Conservation (phyloP, 2,888 invertebrate genomes). For the Bugulina stolonifera region DNA sequence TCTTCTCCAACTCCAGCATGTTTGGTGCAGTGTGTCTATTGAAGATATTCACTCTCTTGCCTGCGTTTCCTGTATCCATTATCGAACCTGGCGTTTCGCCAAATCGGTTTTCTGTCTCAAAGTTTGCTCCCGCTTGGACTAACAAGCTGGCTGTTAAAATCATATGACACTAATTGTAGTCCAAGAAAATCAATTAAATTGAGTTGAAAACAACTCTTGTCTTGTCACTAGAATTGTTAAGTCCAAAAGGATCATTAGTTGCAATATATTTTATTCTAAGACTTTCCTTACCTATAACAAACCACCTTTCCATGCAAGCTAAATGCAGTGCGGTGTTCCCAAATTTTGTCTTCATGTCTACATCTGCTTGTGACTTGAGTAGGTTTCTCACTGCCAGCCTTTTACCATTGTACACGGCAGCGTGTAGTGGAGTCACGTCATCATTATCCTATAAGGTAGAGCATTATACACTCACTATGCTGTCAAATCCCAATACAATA, state of each 20-base stretch:
- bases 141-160: constrained; percentile 1
- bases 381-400: constrained; percentile 7
- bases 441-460: constrained; percentile 24
- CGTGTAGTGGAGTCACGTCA: constrained; percentile 8
- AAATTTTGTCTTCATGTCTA: not conserved
- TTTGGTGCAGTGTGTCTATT: not conserved
- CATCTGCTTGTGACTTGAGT: constrained; percentile 21
- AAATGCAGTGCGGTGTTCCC: constrained; percentile 14
- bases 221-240: no score
- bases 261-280: no score
- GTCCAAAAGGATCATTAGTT: no score
- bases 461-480: no score
- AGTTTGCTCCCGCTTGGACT: not conserved
- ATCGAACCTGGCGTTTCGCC: constrained; percentile 14
- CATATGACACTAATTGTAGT: not conserved
- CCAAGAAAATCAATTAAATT: no score
- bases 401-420: constrained; percentile 22
- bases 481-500: no score
- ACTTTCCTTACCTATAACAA: constrained; percentile 13
- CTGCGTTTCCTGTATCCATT: constrained; percentile 20
- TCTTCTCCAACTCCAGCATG: not conserved
- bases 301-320: constrained; percentile 23
- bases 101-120: constrained; percentile 9
- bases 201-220: no score
- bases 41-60: constrained; percentile 1